Evolutionary conservation across 2,888 invertebrate genomes (phyloP), one percentile per base, ranked within the genome.

Genomic region (Erebia aethiops): DNA sequence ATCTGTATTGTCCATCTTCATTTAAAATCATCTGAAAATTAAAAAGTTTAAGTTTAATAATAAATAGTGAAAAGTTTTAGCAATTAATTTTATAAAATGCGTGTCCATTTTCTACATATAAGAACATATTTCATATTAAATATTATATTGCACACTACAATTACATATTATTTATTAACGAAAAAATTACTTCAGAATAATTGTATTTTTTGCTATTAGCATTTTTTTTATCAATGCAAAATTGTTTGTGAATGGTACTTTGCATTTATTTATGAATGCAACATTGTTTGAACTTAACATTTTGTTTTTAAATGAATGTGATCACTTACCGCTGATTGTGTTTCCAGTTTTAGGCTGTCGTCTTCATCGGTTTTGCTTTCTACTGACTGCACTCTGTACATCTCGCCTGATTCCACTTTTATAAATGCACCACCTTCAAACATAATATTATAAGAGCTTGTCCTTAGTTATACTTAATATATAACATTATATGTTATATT

Each of bases 321-420:
- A 62, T 14, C 49, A 49, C 67, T 67, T 13, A 67, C 67, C 67
- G 58, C 58, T n/a, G 67, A 46, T 35, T 58, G 58, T 54, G 51
- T 43, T 10, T 49, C 51, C 9, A 18, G 49, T 52, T 51, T 52
- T 14, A 69, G 61, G 18, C 62, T 72, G 7, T 64, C 69, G 0
- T 74, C 74, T 0, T 77, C 76, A 2, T 74, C 75, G 0, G 82
- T 71, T 10, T 83, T 80, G 74, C 88, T 88, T 69, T 85, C 80
- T 0, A 91, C 86, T 0, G 90, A 88, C 56, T 91, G 79, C n/a
- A 93, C 91, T 18, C 88, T 76, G 72, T 81, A 91, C 92, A 92
- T 90, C 69, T 90, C 92, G 0, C 92, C 92, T 0, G 87, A 85
- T n/a, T 87, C 88, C 69, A 92, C 89, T 73, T 91, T 91, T 71